A percentile compares a stretch with the other conserved stretches of the same genome.
Conservation (phyloP, 2,113 vertebrate species). For the Alethe castanea region DNA sequence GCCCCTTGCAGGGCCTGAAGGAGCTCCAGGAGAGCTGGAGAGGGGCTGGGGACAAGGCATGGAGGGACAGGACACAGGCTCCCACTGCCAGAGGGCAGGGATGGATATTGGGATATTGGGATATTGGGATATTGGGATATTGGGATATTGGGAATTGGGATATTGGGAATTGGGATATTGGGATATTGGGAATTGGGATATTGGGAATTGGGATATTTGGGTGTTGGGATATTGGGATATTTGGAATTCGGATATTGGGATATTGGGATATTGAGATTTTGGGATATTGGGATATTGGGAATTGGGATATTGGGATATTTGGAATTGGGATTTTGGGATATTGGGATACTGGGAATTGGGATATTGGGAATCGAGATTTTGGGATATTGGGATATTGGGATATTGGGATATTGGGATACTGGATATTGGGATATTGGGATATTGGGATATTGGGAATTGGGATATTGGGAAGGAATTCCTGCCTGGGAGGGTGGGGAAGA, state of each 20-base stretch:
- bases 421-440: too few relatives aligned
- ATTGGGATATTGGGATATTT: background rate
- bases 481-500: background rate
- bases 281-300: background rate
- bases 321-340: too few relatives aligned
- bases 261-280: too few relatives aligned
- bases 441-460: background rate
- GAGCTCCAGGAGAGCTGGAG: background rate
- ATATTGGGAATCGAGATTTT: too few relatives aligned
- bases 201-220: background rate
- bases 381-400: too few relatives aligned
- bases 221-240: background rate
- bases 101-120: background rate
- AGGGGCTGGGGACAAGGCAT: background rate
- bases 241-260: background rate
- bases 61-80: background rate
- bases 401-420: too few relatives aligned
- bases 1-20: fast-evolving
- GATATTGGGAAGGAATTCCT: background rate
- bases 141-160: too few relatives aligned
- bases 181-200: background rate
- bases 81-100: too few relatives aligned
- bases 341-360: too few relatives aligned
- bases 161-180: too few relatives aligned
- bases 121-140: background rate